phyloP scores from a whole-genome alignment of 23 tunicate species.

The Diplosoma virens region DNA sequence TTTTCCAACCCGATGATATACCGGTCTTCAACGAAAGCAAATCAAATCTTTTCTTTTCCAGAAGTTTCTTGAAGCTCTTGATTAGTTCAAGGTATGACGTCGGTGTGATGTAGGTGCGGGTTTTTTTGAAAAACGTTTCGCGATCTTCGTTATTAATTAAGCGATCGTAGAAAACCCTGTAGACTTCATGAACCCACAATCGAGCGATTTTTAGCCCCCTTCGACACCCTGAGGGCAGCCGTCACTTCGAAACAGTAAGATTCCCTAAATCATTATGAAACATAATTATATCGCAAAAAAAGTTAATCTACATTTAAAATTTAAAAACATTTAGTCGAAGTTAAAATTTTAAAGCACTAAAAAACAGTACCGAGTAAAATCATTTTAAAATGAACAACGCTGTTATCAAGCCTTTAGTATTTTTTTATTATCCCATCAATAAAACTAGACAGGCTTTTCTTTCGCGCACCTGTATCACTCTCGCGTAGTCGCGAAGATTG shows the following conservation, averaged over 20 bases:
- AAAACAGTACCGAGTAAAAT: too few relatives aligned
- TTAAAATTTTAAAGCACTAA: too few relatives aligned
- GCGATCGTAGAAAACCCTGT: slow-evolving; percentile 83
- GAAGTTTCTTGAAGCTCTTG: slow-evolving; percentile 77
- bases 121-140: slow-evolving; percentile 65
- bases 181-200: slow-evolving; percentile 90
- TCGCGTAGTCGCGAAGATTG: slow-evolving; percentile 79
- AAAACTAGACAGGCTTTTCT: too few relatives aligned
- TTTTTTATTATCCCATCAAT: too few relatives aligned
- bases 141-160: slow-evolving; percentile 78
- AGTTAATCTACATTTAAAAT: too few relatives aligned
- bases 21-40: slow-evolving; percentile 70
- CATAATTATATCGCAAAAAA: too few relatives aligned
- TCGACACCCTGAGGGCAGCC: slow-evolving; percentile 68
- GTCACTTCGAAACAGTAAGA: slow-evolving; percentile 77
- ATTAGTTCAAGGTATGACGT: slow-evolving; percentile 87
- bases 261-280: slow-evolving; percentile 46
- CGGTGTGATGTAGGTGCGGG: slow-evolving; percentile 86
- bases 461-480: slow-evolving; percentile 89
- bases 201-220: slow-evolving; percentile 77
- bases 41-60: slow-evolving; percentile 71
- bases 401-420: too few relatives aligned
- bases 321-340: too few relatives aligned
- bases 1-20: slow-evolving; percentile 80
- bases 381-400: too few relatives aligned